A percentile compares a stretch with the other conserved stretches of the same genome.
Conservation (phyloP, 2,797 vertebrate species). For the Tarsius wallacei region DNA sequence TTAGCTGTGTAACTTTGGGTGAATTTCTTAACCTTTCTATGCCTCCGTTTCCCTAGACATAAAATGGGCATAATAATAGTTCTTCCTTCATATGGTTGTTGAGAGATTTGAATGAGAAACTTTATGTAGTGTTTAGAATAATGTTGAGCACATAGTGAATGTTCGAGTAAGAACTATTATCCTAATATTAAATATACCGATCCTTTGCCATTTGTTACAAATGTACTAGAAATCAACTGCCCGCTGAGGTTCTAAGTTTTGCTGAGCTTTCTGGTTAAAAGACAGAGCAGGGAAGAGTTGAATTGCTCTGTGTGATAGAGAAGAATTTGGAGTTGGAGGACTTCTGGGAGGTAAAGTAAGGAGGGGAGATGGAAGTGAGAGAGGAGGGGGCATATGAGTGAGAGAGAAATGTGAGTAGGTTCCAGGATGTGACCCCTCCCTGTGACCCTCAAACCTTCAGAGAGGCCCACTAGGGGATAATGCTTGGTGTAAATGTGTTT, state of each 20-base stretch:
- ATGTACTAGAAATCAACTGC: background rate
- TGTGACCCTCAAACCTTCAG: background rate
- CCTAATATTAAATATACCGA: constrained; percentile 14
- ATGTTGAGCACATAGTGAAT: background rate
- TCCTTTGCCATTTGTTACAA: background rate
- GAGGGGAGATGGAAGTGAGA: background rate
- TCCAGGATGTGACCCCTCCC: background rate
- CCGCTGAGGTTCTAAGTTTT: background rate
- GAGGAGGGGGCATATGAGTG: background rate
- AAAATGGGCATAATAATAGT: background rate
- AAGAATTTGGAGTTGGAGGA: background rate
- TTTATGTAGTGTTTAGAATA: background rate
- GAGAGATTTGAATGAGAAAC: constrained; percentile 2
- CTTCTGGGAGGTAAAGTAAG: background rate
- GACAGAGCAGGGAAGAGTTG: background rate
- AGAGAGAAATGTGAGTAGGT: background rate
- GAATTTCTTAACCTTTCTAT: background rate
- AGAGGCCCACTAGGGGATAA: background rate
- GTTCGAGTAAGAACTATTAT: background rate
- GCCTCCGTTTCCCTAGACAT: background rate
- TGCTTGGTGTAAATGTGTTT: background rate
- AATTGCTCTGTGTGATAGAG: background rate
- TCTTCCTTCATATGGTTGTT: background rate
- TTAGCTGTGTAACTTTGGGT: background rate
- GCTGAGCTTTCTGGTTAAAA: background rate